Base-by-base conservation (phyloP, 2,113 vertebrate genomes). In the Phyllostomus discolor region DNA sequence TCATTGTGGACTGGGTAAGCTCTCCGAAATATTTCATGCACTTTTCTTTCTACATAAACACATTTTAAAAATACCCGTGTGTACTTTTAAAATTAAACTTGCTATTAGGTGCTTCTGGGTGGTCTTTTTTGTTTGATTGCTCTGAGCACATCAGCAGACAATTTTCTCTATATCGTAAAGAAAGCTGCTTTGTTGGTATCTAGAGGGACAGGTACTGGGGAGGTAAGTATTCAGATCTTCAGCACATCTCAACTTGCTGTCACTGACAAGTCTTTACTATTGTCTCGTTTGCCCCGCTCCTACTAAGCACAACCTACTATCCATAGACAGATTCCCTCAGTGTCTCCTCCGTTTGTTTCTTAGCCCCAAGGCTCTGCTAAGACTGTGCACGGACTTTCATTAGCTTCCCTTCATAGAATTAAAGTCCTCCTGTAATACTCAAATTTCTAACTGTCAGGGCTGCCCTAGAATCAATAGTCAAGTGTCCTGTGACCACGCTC, bases 1-100 rank as follows among this genome's bases (percentile, higher is more conserved):
- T 80, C 75, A 66, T 38, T 57, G 41, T 35, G 31, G 12, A 81
- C n/a, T 72, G 41, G 46, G 33, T 92, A 73, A 85, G 7, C 38
- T 64, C 10, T 64, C 28, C 12, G 10, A 64, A 84, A 66, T 67
- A 93, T 33, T 70, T 20, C 5, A 79, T 4, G 4, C 1, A 28
- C 12, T 91, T 95, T 92, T 94, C 75, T 94, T 91, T 90, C 64
- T 69, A 9, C 3, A 79, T 8, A 89, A 78, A 73, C 22, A 12
- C 33, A 75, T 48, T 43, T 16, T 11, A 6, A 85, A 85, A 57
- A 64, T 59, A 59, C 8, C 33, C 73, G 14, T 35, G 33, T 75
- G n/a, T 2, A 28, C 19, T 70, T 50, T 54, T 38, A 85, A 92
- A 28, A 59, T 19, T 73, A 72, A 31, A 57, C 88, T 81, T 94